Conservation (phyloP, 1,140 invertebrate species). For the Eriocheir sinensis region DNA sequence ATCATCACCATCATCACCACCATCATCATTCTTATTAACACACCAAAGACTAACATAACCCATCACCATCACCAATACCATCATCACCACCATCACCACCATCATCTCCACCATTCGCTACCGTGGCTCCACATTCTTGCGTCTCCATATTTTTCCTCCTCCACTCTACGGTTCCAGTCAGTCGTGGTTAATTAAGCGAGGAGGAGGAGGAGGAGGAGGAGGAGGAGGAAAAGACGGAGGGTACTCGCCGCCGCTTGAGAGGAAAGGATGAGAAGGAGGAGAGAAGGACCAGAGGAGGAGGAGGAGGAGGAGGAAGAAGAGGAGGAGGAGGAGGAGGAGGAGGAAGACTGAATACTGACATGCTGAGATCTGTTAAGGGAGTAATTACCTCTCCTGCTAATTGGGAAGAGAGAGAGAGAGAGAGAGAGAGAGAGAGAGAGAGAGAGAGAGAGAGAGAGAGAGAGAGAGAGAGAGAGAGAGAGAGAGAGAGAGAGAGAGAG, state of each 20-base stretch:
- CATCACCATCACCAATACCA: neutral
- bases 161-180: conserved; percentile 9
- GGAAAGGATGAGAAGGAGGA: neutral
- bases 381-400: conserved; percentile 10
- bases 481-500: neutral
- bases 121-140: neutral
- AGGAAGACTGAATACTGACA: neutral
- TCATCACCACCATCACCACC: neutral
- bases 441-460: neutral
- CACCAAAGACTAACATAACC: neutral
- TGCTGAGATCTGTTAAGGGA: conserved; percentile 6
- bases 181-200: neutral
- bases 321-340: conserved; percentile 17
- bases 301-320: neutral
- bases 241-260: neutral
- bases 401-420: conserved; percentile 22
- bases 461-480: neutral
- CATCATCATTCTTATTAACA: too few relatives aligned
- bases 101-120: too few relatives aligned
- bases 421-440: neutral
- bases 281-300: conserved; percentile 18
- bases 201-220: neutral
- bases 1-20: neutral
- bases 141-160: neutral
- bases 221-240: neutral